Percentiles rank a stretch among this genome's conserved stretches.
These are phyloP conservation scores for Diadema setosum DNA, from an alignment of 35 echinoderm and acorn worm genomes.

Conservation along the genomic window DNA sequence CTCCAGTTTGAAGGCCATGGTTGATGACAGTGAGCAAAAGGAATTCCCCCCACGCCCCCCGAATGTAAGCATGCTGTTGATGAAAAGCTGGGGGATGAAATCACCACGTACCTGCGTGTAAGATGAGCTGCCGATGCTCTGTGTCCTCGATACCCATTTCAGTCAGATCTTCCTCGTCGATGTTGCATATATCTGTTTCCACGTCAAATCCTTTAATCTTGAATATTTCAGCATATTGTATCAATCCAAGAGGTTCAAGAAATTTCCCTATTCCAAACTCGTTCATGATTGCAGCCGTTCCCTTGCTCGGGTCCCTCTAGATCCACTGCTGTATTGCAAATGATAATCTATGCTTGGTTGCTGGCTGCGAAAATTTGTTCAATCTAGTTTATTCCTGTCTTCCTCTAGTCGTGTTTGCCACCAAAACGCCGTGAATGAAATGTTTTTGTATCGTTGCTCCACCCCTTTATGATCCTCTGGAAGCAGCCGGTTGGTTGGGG, in stretches of 20 bases:
- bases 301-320: not conserved
- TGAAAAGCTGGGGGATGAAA: constrained; percentile 2
- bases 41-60: constrained; percentile 8
- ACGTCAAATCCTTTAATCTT: constrained; percentile 79
- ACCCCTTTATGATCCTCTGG: constrained; percentile 39
- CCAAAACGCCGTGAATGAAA: constrained; percentile 27
- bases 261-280: constrained; percentile 61
- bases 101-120: constrained; percentile 68
- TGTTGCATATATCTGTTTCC: constrained; percentile 54
- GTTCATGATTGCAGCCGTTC: constrained; percentile 48
- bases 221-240: constrained; percentile 72
- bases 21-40: not conserved
- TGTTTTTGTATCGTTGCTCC: constrained; percentile 58
- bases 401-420: not conserved
- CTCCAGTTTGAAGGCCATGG: not conserved
- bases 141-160: constrained; percentile 51
- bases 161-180: constrained; percentile 44
- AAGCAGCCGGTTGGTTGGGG: constrained; percentile 37
- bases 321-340: not conserved
- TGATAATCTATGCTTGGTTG: constrained; percentile 28
- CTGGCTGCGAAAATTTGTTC: not conserved
- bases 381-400: not conserved
- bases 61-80: constrained; percentile 7
- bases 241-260: constrained; percentile 66
- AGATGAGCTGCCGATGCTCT: constrained; percentile 44